These are phyloP conservation scores for Liolophura sinensis DNA, from an alignment of 1,140 invertebrate genomes.

Conservation along the genomic window DNA sequence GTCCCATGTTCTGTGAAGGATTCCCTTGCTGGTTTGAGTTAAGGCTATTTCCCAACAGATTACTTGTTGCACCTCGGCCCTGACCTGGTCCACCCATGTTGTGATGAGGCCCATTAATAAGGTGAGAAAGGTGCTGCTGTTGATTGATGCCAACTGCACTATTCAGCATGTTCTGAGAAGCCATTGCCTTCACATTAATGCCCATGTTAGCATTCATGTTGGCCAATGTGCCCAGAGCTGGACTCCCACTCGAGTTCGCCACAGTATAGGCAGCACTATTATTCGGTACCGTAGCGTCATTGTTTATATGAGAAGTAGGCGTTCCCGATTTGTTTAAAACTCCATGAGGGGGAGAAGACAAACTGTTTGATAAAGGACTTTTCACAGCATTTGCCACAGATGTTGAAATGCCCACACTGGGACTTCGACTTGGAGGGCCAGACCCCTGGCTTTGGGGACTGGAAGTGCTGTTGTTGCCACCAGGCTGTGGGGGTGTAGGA, in stretches of 20 bases:
- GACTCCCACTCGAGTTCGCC: slow-evolving; percentile 12
- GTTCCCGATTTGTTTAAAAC: slow-evolving; percentile 21
- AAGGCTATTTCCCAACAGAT: slow-evolving; percentile 23
- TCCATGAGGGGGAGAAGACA: slow-evolving; percentile 40
- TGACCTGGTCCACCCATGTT: slow-evolving; percentile 30
- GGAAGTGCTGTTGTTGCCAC: slow-evolving; percentile 22
- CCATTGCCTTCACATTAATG: neutral
- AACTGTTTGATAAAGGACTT: slow-evolving; percentile 44
- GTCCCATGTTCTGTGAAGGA: slow-evolving; percentile 35
- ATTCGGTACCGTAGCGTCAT: slow-evolving; percentile 22
- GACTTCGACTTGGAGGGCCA: slow-evolving; percentile 15
- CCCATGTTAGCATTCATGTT: neutral
- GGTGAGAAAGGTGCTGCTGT: neutral
- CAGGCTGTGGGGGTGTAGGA: slow-evolving; percentile 31
- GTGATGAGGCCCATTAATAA: slow-evolving; percentile 54
- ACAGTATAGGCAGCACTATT: slow-evolving; percentile 32
- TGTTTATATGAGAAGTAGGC: slow-evolving; percentile 16
- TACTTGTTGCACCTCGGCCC: slow-evolving; percentile 38
- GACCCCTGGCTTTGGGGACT: slow-evolving; percentile 11
- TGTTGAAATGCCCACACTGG: slow-evolving; percentile 21
- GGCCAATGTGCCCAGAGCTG: slow-evolving; percentile 12
- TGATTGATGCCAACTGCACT: slow-evolving; percentile 2
- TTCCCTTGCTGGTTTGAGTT: slow-evolving; percentile 27
- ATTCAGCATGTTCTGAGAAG: neutral
- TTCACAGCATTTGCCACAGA: slow-evolving; percentile 38